These are phyloP conservation scores for Polypterus bichir DNA, from an alignment of 2,113 vertebrate genomes.

Conservation along the genomic window DNA sequence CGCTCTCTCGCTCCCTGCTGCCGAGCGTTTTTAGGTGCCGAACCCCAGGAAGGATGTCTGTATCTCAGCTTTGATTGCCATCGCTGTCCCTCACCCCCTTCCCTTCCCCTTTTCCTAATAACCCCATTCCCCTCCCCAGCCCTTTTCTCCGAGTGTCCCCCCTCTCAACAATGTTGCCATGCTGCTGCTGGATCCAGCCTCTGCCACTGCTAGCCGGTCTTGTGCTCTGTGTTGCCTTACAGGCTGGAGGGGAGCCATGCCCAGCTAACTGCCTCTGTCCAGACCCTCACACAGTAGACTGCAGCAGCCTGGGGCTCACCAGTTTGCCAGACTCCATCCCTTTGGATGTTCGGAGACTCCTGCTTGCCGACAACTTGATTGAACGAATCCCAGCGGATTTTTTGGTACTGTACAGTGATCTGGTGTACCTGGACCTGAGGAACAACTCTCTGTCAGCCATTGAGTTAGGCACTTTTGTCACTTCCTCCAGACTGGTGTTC, in stretches of 20 bases:
- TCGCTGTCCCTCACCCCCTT: slow-evolving; percentile 21
- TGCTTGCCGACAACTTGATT: slow-evolving; percentile 84
- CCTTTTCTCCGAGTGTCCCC: slow-evolving; percentile 7
- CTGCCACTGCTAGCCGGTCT: slow-evolving; percentile 27
- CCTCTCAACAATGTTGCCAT: slow-evolving; percentile 58
- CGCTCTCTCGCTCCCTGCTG: slow-evolving; percentile 33
- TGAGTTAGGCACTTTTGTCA: slow-evolving; percentile 80
- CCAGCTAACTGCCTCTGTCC: slow-evolving; percentile 71
- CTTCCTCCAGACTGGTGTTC: slow-evolving; percentile 80
- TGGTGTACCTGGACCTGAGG: slow-evolving; percentile 88
- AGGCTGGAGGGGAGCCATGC: slow-evolving; percentile 50
- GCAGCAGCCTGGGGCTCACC: slow-evolving; percentile 69
- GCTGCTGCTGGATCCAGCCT: slow-evolving; percentile 46
- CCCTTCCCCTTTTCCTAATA: slow-evolving; percentile 21
- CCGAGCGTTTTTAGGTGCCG: slow-evolving; percentile 26
- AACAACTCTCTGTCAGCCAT: slow-evolving; percentile 83
- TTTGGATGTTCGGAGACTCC: slow-evolving; percentile 80
- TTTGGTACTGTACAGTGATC: slow-evolving; percentile 86
- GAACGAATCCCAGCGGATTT: slow-evolving; percentile 82
- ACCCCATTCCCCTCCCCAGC: slow-evolving; percentile 23
- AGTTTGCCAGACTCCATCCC: slow-evolving; percentile 79
- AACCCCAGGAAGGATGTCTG: slow-evolving; percentile 36
- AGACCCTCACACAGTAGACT: slow-evolving; percentile 82
- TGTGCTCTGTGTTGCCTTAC: slow-evolving; percentile 42
- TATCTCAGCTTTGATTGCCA: slow-evolving; percentile 34